phyloP scores from a whole-genome alignment of 2,113 vertebrate species.

The Oncorhynchus keta region DNA sequence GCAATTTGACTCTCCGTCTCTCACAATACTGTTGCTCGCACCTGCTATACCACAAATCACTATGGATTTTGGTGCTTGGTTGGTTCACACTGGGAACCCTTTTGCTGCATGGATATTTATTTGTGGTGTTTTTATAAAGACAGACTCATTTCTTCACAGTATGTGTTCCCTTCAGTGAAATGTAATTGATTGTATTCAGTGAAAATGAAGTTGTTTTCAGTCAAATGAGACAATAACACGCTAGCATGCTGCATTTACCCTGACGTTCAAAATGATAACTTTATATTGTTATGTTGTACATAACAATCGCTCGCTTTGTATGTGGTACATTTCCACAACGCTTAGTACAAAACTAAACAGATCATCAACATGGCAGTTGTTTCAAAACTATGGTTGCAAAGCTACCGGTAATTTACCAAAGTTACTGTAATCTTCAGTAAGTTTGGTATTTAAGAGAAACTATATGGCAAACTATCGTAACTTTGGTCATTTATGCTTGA shows the following conservation, averaged over 20 bases:
- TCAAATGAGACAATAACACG: background rate
- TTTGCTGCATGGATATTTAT: background rate
- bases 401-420: too few relatives aligned
- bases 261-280: too few relatives aligned
- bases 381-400: too few relatives aligned
- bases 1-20: slow-evolving; percentile 70
- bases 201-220: background rate
- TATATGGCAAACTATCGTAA: too few relatives aligned
- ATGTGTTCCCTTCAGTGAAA: background rate
- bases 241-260: background rate
- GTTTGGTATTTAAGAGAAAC: too few relatives aligned
- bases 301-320: too few relatives aligned
- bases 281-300: too few relatives aligned
- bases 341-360: too few relatives aligned
- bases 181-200: background rate
- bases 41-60: slow-evolving; percentile 48
- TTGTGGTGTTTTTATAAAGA: background rate
- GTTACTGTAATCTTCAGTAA: too few relatives aligned
- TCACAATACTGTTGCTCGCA: slow-evolving; percentile 56
- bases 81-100: slow-evolving; percentile 42
- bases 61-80: slow-evolving; percentile 62
- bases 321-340: too few relatives aligned
- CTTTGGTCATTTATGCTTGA: too few relatives aligned
- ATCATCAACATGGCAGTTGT: too few relatives aligned
- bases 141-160: slow-evolving; percentile 6